phyloP scores from a whole-genome alignment of 2,888 invertebrate species.

The Ormia ochracea region DNA sequence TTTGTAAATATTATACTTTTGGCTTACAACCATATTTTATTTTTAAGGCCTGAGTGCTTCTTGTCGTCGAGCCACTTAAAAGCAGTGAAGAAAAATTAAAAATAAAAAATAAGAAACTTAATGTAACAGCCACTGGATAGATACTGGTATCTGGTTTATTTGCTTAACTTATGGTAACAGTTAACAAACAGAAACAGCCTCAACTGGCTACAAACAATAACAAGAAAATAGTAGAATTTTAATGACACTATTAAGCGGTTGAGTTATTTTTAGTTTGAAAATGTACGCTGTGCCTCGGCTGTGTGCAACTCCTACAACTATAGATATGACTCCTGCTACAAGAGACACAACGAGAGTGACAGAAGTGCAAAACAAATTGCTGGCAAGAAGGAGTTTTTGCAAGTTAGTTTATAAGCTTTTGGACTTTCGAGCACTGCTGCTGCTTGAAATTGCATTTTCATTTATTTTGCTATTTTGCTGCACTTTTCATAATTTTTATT shows the following conservation, averaged over 20 bases:
- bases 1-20: slow-evolving; percentile 22
- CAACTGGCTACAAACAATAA: slow-evolving; percentile 31
- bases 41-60: slow-evolving; percentile 57
- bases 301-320: slow-evolving; percentile 30
- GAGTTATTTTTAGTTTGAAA: slow-evolving; percentile 52
- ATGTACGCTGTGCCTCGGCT: background rate
- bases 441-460: background rate
- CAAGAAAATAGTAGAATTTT: slow-evolving; percentile 51
- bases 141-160: slow-evolving; percentile 15
- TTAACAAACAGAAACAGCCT: slow-evolving; percentile 37
- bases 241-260: slow-evolving; percentile 61
- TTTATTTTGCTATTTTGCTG: background rate
- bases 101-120: background rate
- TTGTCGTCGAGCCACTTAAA: slow-evolving; percentile 56
- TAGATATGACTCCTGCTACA: background rate
- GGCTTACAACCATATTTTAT: background rate
- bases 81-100: background rate
- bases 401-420: slow-evolving; percentile 23
- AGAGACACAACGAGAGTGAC: background rate
- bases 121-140: slow-evolving; percentile 10
- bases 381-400: background rate
- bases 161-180: slow-evolving; percentile 43
- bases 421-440: background rate
- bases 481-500: slow-evolving; percentile 37
- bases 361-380: background rate